These are phyloP conservation scores for Ophion ventricosus DNA, from an alignment of 2,888 invertebrate species.

Conservation along the genomic window DNA sequence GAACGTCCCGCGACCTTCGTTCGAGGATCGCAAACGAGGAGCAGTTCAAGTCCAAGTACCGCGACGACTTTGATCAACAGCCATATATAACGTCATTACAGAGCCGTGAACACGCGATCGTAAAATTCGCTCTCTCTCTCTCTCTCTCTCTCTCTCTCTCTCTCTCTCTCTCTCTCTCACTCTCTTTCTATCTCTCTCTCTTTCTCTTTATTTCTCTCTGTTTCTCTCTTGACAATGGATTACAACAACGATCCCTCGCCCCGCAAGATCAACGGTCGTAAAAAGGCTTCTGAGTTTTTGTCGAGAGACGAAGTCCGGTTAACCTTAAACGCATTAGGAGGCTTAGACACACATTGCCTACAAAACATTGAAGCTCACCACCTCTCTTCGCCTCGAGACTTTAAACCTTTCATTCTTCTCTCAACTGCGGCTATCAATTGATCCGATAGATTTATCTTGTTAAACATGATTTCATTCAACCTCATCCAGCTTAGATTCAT, in stretches of 20 bases:
- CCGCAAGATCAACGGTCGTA: not conserved
- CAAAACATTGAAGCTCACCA: slow-evolving; percentile 28
- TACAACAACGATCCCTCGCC: slow-evolving; percentile 5
- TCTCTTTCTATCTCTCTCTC: not conserved
- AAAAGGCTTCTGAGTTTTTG: slow-evolving; percentile 53
- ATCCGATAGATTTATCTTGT: not conserved
- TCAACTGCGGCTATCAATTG: not conserved
- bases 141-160: not conserved
- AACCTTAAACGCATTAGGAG: slow-evolving; percentile 65
- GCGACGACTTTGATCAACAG: slow-evolving; percentile 41
- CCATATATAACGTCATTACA: slow-evolving; percentile 56
- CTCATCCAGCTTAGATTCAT: not conserved
- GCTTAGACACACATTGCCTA: slow-evolving; percentile 54
- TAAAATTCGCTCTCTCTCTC: not conserved
- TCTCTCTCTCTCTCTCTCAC: not conserved
- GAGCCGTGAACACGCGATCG: slow-evolving; percentile 21
- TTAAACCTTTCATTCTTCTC: slow-evolving; percentile 3
- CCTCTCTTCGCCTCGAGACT: not conserved
- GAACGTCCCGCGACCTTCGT: not conserved
- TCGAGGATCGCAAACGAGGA: slow-evolving; percentile 14
- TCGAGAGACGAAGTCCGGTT: slow-evolving; percentile 44
- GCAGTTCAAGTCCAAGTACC: slow-evolving; percentile 58
- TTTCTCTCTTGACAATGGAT: not conserved
- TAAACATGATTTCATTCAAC: not conserved
- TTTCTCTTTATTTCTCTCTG: not conserved